These are phyloP conservation scores for Cephus cinctus DNA, from an alignment of 1,140 invertebrate genomes.

Conservation along the genomic window DNA sequence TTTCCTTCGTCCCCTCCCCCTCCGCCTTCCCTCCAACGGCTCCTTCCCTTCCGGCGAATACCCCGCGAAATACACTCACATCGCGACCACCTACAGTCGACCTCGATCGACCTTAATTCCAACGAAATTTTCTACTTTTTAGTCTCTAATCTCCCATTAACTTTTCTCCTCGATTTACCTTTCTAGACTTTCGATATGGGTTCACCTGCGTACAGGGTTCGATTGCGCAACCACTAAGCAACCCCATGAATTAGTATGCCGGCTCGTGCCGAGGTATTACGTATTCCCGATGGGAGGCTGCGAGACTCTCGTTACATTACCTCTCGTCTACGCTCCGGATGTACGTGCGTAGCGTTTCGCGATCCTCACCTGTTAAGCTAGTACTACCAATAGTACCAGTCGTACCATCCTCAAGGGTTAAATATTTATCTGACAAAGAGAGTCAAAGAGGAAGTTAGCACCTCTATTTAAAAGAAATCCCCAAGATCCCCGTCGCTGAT, in stretches of 20 bases:
- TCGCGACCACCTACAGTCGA: no score
- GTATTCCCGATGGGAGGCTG: constrained; percentile 11
- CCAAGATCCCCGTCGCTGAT: no score
- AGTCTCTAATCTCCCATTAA: constrained; percentile 2
- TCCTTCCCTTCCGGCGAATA: no score
- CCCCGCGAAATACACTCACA: no score
- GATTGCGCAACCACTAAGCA: background rate
- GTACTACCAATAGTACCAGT: no score
- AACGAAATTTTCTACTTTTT: background rate
- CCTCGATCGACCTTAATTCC: background rate
- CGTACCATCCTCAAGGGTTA: no score
- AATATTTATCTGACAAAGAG: no score
- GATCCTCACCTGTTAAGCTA: no score
- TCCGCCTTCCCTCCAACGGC: constrained; percentile 1
- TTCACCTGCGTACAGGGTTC: background rate
- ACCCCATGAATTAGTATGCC: constrained; percentile 8
- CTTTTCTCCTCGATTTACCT: constrained; percentile 8
- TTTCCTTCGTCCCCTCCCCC: constrained; percentile 9
- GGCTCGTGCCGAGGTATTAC: constrained; percentile 3
- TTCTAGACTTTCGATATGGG: background rate
- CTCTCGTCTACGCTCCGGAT: no score
- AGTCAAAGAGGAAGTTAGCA: no score
- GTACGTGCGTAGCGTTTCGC: no score
- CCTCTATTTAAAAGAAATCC: no score
- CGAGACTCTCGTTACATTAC: background rate